Evolutionary conservation across 2,797 vertebrate species (phyloP).

Genomic region (Syngnathus rostellatus): DNA sequence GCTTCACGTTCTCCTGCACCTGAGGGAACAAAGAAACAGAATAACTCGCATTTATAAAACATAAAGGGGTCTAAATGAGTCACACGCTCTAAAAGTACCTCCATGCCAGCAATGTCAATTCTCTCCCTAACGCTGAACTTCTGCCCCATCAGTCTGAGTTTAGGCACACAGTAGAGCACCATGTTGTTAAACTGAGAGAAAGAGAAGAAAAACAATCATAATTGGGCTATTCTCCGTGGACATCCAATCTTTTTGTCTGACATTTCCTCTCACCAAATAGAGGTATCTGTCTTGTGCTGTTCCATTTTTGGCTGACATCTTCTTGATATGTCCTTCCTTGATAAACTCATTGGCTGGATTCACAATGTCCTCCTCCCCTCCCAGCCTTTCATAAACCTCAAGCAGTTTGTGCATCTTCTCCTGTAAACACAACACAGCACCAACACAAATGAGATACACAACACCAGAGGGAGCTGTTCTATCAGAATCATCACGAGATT

Average conservation of each 20-base stretch:
- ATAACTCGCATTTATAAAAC: not conserved
- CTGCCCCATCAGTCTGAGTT: constrained; percentile 90
- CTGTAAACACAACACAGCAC: constrained; percentile 48
- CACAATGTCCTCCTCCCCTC: constrained; percentile 94
- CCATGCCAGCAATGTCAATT: constrained; percentile 90
- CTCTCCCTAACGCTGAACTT: constrained; percentile 95
- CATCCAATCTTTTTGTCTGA: not conserved
- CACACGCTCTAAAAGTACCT: constrained; percentile 55
- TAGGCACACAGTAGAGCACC: constrained; percentile 95
- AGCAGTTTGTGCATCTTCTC: constrained; percentile 97
- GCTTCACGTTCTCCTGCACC: constrained; percentile 87
- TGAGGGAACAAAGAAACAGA: constrained; percentile 37
- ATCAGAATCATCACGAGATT: not conserved
- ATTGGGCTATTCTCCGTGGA: not conserved
- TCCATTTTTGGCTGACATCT: constrained; percentile 94
- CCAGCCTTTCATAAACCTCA: constrained; percentile 89
- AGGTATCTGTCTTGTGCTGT: constrained; percentile 91
- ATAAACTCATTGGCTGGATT: constrained; percentile 96
- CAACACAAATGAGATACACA: constrained; percentile 5
- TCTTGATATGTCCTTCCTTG: constrained; percentile 95
- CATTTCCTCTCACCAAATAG: constrained; percentile 79
- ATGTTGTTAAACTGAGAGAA: constrained; percentile 88
- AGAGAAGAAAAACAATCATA: not conserved
- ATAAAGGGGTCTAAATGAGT: not conserved
- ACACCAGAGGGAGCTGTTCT: constrained; percentile 10